Conservation (phyloP, 2,113 vertebrate species). For the Crotalus tigris region DNA sequence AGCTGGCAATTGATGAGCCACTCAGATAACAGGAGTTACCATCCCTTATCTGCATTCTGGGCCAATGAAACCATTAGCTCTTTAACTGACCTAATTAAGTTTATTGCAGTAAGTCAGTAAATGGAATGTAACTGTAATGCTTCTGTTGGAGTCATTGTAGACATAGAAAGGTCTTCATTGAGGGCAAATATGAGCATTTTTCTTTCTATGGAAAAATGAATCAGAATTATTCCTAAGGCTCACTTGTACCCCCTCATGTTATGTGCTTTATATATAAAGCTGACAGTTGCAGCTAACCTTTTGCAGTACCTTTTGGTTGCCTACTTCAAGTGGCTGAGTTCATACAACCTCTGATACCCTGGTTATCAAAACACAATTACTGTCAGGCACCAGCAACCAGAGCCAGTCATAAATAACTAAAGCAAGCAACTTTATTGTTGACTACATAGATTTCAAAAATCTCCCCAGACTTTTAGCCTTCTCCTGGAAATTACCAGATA, state of each 20-base stretch:
- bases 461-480: too few relatives aligned
- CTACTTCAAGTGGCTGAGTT: too few relatives aligned
- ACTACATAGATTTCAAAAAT: too few relatives aligned
- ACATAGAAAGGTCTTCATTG: background rate
- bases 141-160: background rate
- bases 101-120: background rate
- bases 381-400: background rate
- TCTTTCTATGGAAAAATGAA: background rate
- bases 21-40: background rate
- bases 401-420: too few relatives aligned
- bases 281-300: background rate
- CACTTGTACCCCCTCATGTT: background rate
- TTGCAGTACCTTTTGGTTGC: background rate
- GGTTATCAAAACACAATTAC: background rate
- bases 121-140: background rate
- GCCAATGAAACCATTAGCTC: background rate
- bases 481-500: too few relatives aligned
- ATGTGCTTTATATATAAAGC: background rate
- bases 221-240: background rate
- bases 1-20: background rate
- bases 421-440: too few relatives aligned
- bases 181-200: background rate
- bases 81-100: background rate
- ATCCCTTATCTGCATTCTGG: background rate
- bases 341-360: background rate